These are phyloP conservation scores for Cerceris rybyensis DNA, from an alignment of 2,888 invertebrate species.

Conservation along the genomic window DNA sequence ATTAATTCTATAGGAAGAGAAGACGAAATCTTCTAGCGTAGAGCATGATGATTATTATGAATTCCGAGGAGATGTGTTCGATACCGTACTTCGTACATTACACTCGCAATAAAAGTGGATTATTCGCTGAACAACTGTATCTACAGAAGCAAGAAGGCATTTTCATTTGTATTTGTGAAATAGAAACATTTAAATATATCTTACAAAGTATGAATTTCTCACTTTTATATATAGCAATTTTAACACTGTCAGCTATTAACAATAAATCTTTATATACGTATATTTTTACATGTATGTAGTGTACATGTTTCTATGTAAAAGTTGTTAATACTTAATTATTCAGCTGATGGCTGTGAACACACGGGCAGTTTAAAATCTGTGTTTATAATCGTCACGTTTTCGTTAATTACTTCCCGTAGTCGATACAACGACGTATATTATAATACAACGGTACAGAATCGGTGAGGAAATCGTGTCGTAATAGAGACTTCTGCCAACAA, in stretches of 20 bases:
- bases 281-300: slow-evolving; percentile 39
- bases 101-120: slow-evolving; percentile 13
- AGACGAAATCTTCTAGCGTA: too few relatives aligned
- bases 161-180: slow-evolving; percentile 29
- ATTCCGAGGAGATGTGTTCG: background rate
- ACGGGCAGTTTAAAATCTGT: slow-evolving; percentile 79
- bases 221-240: slow-evolving; percentile 49
- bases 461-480: background rate
- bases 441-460: slow-evolving; percentile 42
- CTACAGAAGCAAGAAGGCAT: slow-evolving; percentile 29
- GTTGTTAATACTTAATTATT: slow-evolving; percentile 68
- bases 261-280: slow-evolving; percentile 58
- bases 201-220: slow-evolving; percentile 52
- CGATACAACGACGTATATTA: slow-evolving; percentile 17
- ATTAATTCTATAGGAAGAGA: too few relatives aligned
- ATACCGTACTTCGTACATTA: background rate
- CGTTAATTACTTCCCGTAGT: slow-evolving; percentile 36
- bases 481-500: background rate
- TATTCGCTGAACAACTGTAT: slow-evolving; percentile 8
- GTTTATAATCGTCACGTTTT: slow-evolving; percentile 51
- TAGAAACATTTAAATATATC: slow-evolving; percentile 32
- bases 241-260: slow-evolving; percentile 61
- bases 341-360: slow-evolving; percentile 77
- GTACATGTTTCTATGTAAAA: slow-evolving; percentile 68
- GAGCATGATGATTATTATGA: too few relatives aligned